Percentiles rank a stretch among this genome's conserved stretches.
phyloP scores from a whole-genome alignment of 2,888 invertebrate species.

The Scaptomyza cyrtandrae region DNA sequence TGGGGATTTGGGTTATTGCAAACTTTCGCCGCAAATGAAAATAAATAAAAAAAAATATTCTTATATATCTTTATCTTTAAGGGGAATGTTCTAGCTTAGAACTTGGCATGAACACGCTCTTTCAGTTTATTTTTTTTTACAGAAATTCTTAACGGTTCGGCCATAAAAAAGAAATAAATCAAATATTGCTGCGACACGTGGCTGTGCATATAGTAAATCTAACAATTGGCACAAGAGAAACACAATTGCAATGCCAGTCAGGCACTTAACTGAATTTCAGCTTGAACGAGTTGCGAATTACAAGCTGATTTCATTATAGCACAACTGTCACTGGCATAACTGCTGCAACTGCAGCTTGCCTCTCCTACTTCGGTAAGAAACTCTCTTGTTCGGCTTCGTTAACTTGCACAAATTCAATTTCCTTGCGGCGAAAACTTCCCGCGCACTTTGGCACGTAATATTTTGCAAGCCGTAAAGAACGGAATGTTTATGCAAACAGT shows the following conservation, averaged over 20 bases:
- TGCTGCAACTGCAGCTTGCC: conserved; percentile 3
- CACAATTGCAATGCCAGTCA: conserved; percentile 18
- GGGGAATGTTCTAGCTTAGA: background rate
- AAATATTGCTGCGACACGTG: conserved; percentile 46
- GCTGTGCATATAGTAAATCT: conserved; percentile 13
- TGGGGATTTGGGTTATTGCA: too few relatives aligned
- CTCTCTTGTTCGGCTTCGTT: conserved; percentile 8
- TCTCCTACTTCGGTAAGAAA: too few relatives aligned
- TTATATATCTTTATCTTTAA: too few relatives aligned
- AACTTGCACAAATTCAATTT: conserved; percentile 67
- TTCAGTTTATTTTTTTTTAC: background rate
- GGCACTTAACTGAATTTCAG: conserved; percentile 40
- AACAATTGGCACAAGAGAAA: conserved; percentile 26
- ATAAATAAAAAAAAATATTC: too few relatives aligned
- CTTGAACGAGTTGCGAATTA: conserved; percentile 56
- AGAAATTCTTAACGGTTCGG: conserved; percentile 3
- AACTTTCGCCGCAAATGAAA: too few relatives aligned
- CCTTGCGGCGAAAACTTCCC: conserved; percentile 50
- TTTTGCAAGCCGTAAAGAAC: conserved; percentile 25
- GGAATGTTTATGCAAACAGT: conserved; percentile 74
- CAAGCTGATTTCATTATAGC: conserved; percentile 37
- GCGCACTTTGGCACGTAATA: conserved; percentile 71
- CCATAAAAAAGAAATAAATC: conserved; percentile 44
- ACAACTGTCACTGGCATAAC: conserved; percentile 14
- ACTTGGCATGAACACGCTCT: too few relatives aligned